Conservation (phyloP, 1,140 invertebrate species). For the Brachionus koreanus region DNA sequence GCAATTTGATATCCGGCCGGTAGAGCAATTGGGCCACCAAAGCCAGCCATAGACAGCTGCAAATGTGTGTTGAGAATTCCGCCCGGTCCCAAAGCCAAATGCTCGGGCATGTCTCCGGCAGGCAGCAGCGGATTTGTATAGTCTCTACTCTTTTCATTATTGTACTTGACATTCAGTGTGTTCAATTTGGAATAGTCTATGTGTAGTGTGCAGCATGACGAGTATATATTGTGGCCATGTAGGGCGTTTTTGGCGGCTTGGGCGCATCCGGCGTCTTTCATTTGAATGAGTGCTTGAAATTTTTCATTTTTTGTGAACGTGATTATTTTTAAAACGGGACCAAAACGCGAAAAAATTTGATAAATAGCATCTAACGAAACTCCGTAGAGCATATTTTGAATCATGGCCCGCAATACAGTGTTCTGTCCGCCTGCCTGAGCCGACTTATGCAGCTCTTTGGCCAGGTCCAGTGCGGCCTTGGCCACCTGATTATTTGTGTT, state of each 20-base stretch:
- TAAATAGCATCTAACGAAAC: conserved; percentile 33
- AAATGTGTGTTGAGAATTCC: neutral
- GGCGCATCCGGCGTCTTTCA: conserved; percentile 29
- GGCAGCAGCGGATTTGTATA: conserved; percentile 96
- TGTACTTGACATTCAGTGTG: conserved; percentile 96
- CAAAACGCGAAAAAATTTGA: conserved; percentile 40
- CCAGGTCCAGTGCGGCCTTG: conserved; percentile 72
- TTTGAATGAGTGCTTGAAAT: conserved; percentile 45
- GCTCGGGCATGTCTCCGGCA: conserved; percentile 69
- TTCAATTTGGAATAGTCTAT: conserved; percentile 95
- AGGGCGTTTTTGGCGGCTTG: conserved; percentile 64
- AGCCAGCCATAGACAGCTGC: conserved; percentile 5
- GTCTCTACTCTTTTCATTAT: conserved; percentile 98
- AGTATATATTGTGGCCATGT: conserved; percentile 94
- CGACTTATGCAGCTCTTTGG: conserved; percentile 46
- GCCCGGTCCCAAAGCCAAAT: conserved; percentile 18
- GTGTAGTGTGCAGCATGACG: conserved; percentile 87
- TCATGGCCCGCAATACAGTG: conserved; percentile 55
- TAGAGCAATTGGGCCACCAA: neutral
- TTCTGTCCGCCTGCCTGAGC: conserved; percentile 78
- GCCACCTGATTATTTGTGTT: conserved; percentile 64
- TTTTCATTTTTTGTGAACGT: conserved; percentile 45
- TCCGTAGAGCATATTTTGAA: conserved; percentile 21
- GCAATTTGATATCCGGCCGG: conserved; percentile 17
- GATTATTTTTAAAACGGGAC: conserved; percentile 43